Conservation (phyloP, 1,140 invertebrate genomes). For the Leptopilina boulardi region DNA sequence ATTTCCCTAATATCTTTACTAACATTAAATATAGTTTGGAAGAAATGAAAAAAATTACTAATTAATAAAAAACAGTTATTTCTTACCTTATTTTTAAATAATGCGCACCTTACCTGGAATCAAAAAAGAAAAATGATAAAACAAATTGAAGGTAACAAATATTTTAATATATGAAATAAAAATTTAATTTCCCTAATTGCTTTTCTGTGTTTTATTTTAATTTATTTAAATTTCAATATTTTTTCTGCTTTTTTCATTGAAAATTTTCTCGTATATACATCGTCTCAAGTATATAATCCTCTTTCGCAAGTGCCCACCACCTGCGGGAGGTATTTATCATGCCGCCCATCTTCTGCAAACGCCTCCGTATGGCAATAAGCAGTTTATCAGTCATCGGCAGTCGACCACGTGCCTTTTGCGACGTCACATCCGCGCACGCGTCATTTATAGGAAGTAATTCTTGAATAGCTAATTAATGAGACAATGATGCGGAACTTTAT, state of each 20-base stretch:
- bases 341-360: constrained; percentile 47
- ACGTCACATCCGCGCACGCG: constrained; percentile 67
- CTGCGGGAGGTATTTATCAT: constrained; percentile 54
- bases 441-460: constrained; percentile 62
- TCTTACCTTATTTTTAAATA: too few relatives aligned
- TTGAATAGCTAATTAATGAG: constrained; percentile 68
- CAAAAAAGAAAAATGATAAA: too few relatives aligned
- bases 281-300: constrained; percentile 8
- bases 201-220: constrained; percentile 33
- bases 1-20: too few relatives aligned
- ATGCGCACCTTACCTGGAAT: too few relatives aligned
- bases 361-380: constrained; percentile 45
- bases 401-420: constrained; percentile 56
- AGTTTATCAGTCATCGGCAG: constrained; percentile 51
- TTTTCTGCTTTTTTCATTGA: neutral
- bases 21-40: too few relatives aligned
- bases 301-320: constrained; percentile 55
- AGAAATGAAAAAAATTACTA: too few relatives aligned
- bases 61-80: too few relatives aligned
- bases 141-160: too few relatives aligned
- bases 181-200: too few relatives aligned
- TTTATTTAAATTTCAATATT: constrained; percentile 36
- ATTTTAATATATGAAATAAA: too few relatives aligned
- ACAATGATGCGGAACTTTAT: constrained; percentile 69
- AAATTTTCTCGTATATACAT: neutral